phyloP scores from a whole-genome alignment of 2,888 invertebrate species.

The Norana najaformis region DNA sequence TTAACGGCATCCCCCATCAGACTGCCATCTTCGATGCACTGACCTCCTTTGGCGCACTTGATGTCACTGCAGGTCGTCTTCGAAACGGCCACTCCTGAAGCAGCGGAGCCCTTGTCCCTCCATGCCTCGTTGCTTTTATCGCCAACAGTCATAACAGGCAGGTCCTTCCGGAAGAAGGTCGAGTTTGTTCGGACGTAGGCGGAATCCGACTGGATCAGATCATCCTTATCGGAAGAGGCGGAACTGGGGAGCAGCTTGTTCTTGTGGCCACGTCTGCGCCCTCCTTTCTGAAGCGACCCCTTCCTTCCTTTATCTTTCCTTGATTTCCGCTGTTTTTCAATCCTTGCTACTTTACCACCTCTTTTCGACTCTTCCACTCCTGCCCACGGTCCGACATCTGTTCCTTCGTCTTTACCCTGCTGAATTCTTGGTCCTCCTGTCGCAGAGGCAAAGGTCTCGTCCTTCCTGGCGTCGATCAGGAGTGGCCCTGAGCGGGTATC shows the following conservation, averaged over 20 bases:
- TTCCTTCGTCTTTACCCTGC: not conserved
- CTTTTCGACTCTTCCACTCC: not conserved
- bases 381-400: not conserved
- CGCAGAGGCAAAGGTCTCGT: not conserved
- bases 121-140: slow-evolving; percentile 24
- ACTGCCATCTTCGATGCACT: slow-evolving; percentile 43
- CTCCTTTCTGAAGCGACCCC: not conserved
- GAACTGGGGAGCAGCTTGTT: not conserved
- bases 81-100: slow-evolving; percentile 16
- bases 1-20: slow-evolving; percentile 42
- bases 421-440: not conserved
- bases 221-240: not conserved
- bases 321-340: not conserved
- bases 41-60: slow-evolving; percentile 19
- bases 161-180: not conserved
- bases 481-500: not conserved
- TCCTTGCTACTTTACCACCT: not conserved
- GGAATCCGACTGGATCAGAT: not conserved
- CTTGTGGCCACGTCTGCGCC: not conserved
- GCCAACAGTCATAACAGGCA: not conserved
- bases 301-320: not conserved
- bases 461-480: too few species aligned
- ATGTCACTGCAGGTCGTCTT: not conserved
- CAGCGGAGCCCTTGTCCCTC: not conserved
- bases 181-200: not conserved